A percentile compares a stretch with the other conserved stretches of the same genome.
Conservation (phyloP, 2,797 vertebrate genomes). For the Balearica regulorum region DNA sequence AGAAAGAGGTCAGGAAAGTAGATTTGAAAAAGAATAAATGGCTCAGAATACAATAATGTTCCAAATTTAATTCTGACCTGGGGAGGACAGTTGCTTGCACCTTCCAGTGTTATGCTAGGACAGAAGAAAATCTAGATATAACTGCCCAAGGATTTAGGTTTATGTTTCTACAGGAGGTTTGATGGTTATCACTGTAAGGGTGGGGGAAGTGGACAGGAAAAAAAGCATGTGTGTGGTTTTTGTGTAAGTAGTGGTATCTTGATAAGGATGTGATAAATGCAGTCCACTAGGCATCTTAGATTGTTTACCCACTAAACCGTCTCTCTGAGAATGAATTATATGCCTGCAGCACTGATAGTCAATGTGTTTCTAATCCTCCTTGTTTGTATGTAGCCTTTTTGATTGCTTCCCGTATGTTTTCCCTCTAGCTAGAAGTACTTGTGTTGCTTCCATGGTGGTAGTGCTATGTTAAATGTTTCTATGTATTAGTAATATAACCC, state of each 20-base stretch:
- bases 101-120: not conserved
- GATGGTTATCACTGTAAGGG: not conserved
- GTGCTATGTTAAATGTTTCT: not conserved
- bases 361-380: not conserved
- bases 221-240: not conserved
- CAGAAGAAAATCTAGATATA: not conserved
- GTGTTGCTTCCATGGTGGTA: not conserved
- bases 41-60: not conserved
- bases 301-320: not conserved
- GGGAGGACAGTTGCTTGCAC: not conserved
- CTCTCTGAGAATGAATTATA: not conserved
- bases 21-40: not conserved
- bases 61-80: not conserved
- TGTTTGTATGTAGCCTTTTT: not conserved
- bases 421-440: not conserved
- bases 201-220: not conserved
- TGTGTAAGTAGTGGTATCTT: not conserved
- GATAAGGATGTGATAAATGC: not conserved
- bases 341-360: not conserved
- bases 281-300: not conserved
- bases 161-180: not conserved
- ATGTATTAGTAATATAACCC: not conserved
- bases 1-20: conserved; percentile 73
- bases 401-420: not conserved
- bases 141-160: not conserved